Evolutionary conservation across 2,797 vertebrate species (phyloP), one percentile per base, ranked within the genome.

Genomic region (Mormyrus hasselquistii): DNA sequence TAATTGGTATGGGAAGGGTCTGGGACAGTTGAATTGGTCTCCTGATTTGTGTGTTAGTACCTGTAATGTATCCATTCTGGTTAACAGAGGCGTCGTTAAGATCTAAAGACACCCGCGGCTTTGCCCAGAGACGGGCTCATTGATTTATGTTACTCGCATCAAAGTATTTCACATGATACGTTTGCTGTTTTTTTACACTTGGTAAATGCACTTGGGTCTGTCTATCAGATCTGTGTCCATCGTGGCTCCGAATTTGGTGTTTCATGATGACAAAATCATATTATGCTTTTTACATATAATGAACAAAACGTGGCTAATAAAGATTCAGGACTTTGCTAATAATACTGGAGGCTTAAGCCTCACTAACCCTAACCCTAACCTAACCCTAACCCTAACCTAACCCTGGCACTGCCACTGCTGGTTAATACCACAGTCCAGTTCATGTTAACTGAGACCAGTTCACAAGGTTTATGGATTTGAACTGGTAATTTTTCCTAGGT

Each of bases 381-480:
- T 29, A 29, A 29, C 25, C 25, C 25, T 29, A 29, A 29, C 25
- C 25, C 25, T 29, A 29, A 29, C 25, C 25, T 65, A 25, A 29
- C 59, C 62, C 62, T 69, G 62, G 10, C 1, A 25, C 62, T 3
- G 3, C 62, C 9, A 10, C 25, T 65, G 25, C 29, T 19, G 69
- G 69, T 41, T 19, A 41, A 41, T 41, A 16, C 69, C 38, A 19
- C 38, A 76, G 69, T 41, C 29, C 34, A 38, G 69, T 76, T 76
- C 69, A 76, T 76, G 69, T 76, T 41, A 76, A 76, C 29, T 76
- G 69, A 76, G 69, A 76, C 29, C 69, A 76, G 38, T 76, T 76
- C 34, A 41, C 16, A 76, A 76, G 38, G 69, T 41, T 76, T 76
- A 41, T 76, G 69, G 69, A 76, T 41, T 19, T 76, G 6, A 41